Percentiles rank a stretch among this genome's conserved stretches.
Evolutionary conservation across 2,888 invertebrate species (phyloP).

Genomic region (Tromatobia lineatoria): DNA sequence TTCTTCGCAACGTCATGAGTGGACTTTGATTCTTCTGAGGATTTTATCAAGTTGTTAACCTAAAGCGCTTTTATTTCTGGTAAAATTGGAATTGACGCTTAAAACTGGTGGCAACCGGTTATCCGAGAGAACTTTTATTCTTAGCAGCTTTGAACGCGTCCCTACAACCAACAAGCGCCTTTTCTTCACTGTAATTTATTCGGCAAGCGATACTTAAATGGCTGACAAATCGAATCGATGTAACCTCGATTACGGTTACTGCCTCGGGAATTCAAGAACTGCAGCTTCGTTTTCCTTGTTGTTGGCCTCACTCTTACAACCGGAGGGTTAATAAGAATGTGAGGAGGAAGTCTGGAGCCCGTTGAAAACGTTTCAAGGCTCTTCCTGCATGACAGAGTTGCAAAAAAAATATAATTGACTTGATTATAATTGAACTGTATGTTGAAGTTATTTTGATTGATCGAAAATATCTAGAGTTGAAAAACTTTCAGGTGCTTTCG

Average conservation of each 20-base stretch:
- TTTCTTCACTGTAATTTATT: conserved; percentile 30
- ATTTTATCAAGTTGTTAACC: neutral
- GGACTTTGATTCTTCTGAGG: conserved; percentile 7
- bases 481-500: too few relatives aligned
- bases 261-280: conserved; percentile 16
- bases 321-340: neutral
- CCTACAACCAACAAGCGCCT: neutral
- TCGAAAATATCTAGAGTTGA: too few relatives aligned
- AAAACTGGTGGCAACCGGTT: neutral
- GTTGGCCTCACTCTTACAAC: neutral
- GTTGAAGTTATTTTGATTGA: too few relatives aligned
- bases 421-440: neutral
- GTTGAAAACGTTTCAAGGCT: neutral
- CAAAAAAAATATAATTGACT: neutral
- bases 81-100: neutral
- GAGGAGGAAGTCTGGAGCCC: neutral
- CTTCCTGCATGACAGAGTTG: neutral
- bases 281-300: conserved; percentile 10
- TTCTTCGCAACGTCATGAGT: neutral
- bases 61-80: neutral
- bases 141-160: neutral
- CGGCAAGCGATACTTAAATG: conserved; percentile 24
- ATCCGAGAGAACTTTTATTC: neutral
- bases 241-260: conserved; percentile 25
- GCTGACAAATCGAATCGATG: conserved; percentile 3